A percentile compares a stretch with the other conserved stretches of the same genome.
Conservation (phyloP, 1,140 invertebrate species). For the Drosophila kurseongensis region DNA sequence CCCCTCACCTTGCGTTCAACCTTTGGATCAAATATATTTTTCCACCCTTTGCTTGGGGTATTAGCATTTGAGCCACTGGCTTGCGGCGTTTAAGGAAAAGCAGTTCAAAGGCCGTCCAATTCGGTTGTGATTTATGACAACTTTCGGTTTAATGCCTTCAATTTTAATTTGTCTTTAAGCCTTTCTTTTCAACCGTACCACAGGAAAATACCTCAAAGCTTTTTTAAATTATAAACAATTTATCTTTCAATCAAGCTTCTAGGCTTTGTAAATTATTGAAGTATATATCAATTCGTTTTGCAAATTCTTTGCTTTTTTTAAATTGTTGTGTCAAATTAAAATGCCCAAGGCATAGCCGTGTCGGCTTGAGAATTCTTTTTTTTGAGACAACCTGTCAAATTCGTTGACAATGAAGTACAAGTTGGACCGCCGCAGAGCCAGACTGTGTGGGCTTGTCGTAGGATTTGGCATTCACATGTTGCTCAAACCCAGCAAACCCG, state of each 20-base stretch:
- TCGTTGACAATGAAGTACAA: constrained; percentile 22
- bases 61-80: not conserved
- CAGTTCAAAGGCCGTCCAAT: not conserved
- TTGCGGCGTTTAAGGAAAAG: not conserved
- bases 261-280: too few relatives aligned
- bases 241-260: too few relatives aligned
- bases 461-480: constrained; percentile 14
- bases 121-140: not conserved
- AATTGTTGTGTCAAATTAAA: too few relatives aligned
- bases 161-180: not conserved
- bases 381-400: constrained; percentile 29
- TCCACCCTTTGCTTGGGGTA: not conserved
- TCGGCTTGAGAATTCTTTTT: not conserved
- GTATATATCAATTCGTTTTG: too few relatives aligned
- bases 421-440: not conserved
- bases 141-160: not conserved
- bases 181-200: not conserved
- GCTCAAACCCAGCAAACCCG: not conserved
- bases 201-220: not conserved
- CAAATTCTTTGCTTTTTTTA: too few relatives aligned
- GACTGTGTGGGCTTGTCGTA: constrained; percentile 4
- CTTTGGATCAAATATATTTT: constrained; percentile 3
- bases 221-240: too few relatives aligned
- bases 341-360: not conserved
- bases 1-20: constrained; percentile 2